Evolutionary conservation across 2,113 vertebrate species (phyloP).

Genomic region (Alethe castanea): DNA sequence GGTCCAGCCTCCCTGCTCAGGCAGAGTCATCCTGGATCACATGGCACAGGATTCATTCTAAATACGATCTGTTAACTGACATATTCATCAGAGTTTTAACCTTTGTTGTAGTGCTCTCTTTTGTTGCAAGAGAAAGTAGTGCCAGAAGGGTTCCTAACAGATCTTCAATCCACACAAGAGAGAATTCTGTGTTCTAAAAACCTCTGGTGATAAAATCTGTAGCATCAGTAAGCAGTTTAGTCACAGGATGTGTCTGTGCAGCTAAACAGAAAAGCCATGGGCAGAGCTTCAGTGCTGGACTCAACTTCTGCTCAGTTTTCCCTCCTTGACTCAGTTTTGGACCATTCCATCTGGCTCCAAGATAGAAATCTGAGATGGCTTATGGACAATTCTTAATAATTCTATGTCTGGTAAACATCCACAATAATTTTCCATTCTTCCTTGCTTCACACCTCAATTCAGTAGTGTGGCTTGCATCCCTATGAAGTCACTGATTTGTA

Average conservation of each 20-base stretch:
- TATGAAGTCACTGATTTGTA: background rate
- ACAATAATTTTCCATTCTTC: background rate
- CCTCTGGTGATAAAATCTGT: background rate
- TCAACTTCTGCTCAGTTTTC: background rate
- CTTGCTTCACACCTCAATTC: background rate
- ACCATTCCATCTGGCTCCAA: background rate
- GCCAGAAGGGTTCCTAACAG: background rate
- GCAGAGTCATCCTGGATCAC: background rate
- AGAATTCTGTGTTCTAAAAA: background rate
- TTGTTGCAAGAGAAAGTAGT: background rate
- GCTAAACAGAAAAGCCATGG: background rate
- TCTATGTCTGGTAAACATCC: background rate
- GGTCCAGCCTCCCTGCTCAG: background rate
- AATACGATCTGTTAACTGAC: background rate
- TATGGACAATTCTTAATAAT: background rate
- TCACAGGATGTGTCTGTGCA: accelerated
- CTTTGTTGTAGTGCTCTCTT: background rate
- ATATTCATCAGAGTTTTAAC: background rate
- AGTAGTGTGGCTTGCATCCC: background rate
- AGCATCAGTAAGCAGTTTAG: background rate
- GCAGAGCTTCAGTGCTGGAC: background rate
- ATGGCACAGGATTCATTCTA: background rate
- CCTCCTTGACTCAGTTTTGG: background rate
- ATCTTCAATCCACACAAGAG: background rate
- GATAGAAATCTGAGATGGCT: background rate